These are phyloP conservation scores for Athene noctua DNA, from an alignment of 2,113 vertebrate genomes.

Conservation along the genomic window DNA sequence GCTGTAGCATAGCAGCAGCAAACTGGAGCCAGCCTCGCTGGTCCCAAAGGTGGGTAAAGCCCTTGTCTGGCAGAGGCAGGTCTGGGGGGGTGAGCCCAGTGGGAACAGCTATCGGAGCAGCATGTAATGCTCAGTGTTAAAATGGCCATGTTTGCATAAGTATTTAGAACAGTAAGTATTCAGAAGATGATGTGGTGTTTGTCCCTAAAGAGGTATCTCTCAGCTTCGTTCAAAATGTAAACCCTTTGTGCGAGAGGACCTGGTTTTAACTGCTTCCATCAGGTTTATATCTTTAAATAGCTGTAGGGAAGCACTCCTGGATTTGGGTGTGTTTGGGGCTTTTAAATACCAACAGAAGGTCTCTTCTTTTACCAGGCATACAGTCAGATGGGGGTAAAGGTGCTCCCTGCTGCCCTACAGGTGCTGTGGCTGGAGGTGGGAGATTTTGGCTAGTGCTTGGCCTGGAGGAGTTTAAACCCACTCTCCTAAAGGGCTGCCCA, in stretches of 20 bases:
- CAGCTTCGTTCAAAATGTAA: background rate
- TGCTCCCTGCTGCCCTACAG: background rate
- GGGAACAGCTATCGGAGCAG: background rate
- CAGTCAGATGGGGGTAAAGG: too few relatives aligned
- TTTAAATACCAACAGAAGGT: background rate
- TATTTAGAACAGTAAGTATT: background rate
- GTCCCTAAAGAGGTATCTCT: background rate
- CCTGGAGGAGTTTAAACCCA: background rate
- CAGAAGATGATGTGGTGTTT: too few relatives aligned
- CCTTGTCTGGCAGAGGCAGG: background rate
- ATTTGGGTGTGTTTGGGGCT: background rate
- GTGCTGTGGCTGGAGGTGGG: too few relatives aligned
- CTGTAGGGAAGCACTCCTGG: background rate
- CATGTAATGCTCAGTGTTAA: background rate
- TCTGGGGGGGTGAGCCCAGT: fast-evolving
- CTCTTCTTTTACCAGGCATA: background rate
- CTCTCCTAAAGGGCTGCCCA: background rate
- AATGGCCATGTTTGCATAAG: background rate
- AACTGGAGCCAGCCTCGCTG: background rate
- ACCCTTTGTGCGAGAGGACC: background rate
- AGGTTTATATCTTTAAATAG: background rate
- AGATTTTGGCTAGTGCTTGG: background rate
- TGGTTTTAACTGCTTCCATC: background rate
- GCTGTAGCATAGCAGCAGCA: background rate
- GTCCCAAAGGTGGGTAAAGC: background rate